phyloP scores from a whole-genome alignment of 2,888 invertebrate species.

The Malthinus seriepunctatus region DNA sequence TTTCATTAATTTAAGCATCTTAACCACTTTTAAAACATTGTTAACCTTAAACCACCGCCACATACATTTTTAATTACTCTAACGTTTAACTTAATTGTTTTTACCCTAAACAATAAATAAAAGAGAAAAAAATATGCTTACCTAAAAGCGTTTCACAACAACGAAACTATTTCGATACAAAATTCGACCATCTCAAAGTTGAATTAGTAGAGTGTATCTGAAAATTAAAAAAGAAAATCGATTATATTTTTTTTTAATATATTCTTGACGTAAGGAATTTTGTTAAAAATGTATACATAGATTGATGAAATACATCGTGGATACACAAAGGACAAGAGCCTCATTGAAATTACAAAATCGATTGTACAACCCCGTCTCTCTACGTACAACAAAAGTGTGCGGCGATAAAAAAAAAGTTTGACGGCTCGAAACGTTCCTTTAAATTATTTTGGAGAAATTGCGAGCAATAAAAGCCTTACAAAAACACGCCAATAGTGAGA shows the following conservation, averaged over 20 bases:
- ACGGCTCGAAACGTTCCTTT: slow-evolving; percentile 34
- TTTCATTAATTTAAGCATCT: slow-evolving; percentile 1
- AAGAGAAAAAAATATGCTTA: too few species aligned
- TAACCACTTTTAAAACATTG: neutral
- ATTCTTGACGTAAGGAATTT: too few species aligned
- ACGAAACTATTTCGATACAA: too few species aligned
- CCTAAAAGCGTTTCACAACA: too few species aligned
- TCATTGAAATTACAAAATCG: slow-evolving; percentile 41
- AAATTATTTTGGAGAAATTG: slow-evolving; percentile 44
- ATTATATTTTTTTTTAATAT: too few species aligned
- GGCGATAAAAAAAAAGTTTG: slow-evolving; percentile 34
- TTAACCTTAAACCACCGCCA: too few species aligned
- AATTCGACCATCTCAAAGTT: neutral
- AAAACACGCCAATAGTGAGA: slow-evolving; percentile 10
- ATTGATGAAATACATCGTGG: slow-evolving; percentile 20
- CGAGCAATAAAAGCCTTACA: slow-evolving; percentile 20
- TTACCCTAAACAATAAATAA: too few species aligned
- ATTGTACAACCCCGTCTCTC: slow-evolving; percentile 32
- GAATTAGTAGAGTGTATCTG: neutral
- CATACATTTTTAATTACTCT: neutral
- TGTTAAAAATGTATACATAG: slow-evolving; percentile 14
- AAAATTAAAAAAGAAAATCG: too few species aligned
- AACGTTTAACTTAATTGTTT: too few species aligned
- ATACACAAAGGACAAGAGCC: slow-evolving; percentile 26
- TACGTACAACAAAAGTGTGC: slow-evolving; percentile 37